Evolutionary conservation across 1,140 invertebrate genomes (phyloP).

Genomic region (Drosophila tristis): DNA sequence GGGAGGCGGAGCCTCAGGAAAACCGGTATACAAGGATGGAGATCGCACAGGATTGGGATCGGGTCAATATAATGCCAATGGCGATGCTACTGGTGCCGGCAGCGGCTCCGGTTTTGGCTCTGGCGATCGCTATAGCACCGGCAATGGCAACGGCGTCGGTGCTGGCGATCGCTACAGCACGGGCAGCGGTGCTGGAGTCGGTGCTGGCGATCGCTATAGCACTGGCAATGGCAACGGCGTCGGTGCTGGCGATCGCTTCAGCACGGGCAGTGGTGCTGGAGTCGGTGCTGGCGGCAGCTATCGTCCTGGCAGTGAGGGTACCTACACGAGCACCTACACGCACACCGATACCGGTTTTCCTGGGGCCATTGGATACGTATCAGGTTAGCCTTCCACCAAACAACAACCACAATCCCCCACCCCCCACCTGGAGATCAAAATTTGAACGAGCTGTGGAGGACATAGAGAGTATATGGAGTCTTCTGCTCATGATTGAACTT

Average conservation of each 20-base stretch:
- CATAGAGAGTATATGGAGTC: constrained; percentile 2
- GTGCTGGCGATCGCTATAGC: constrained; percentile 25
- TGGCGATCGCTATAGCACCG: constrained; percentile 39
- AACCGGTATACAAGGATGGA: constrained; percentile 68
- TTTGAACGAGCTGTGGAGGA: constrained; percentile 59
- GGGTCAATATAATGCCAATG: constrained; percentile 37
- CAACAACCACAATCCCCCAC: background rate
- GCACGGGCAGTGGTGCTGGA: constrained; percentile 38
- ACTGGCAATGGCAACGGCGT: constrained; percentile 37
- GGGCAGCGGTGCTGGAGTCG: constrained; percentile 38
- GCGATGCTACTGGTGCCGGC: constrained; percentile 18
- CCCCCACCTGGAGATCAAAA: constrained; percentile 48
- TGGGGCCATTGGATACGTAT: constrained; percentile 71
- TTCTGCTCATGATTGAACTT: background rate
- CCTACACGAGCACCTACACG: constrained; percentile 59
- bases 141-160: constrained; percentile 36
- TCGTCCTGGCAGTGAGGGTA: constrained; percentile 44
- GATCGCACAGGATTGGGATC: constrained; percentile 49
- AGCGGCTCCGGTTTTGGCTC: constrained; percentile 46
- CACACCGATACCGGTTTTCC: constrained; percentile 78
- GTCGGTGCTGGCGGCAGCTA: constrained; percentile 34
- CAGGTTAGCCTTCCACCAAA: constrained; percentile 76
- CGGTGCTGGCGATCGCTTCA: constrained; percentile 27
- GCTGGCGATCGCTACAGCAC: constrained; percentile 27
- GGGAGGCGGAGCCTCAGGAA: constrained; percentile 77